phyloP scores from a whole-genome alignment of 2,888 invertebrate species.

The Torymus texanus region DNA sequence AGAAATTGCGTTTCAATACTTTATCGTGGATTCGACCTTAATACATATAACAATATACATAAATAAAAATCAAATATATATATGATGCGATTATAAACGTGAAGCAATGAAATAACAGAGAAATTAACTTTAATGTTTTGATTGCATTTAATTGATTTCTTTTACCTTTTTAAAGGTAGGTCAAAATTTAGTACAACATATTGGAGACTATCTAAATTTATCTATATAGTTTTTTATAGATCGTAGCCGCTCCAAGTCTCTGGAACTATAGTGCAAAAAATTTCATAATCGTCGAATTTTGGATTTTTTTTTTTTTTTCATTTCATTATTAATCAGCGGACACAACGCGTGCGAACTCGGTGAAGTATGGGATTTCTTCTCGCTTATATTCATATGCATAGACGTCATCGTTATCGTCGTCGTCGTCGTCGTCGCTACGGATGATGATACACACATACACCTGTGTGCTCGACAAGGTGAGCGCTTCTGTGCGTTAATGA shows the following conservation, averaged over 20 bases:
- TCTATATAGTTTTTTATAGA: slow-evolving; percentile 43
- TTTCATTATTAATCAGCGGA: slow-evolving; percentile 3
- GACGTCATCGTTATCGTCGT: slow-evolving; percentile 21
- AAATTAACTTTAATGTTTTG: slow-evolving; percentile 20
- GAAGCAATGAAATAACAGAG: slow-evolving; percentile 20
- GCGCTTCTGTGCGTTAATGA: slow-evolving; percentile 62
- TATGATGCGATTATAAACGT: background rate
- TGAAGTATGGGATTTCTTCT: slow-evolving; percentile 36
- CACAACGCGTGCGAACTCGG: slow-evolving; percentile 32
- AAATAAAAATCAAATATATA: background rate
- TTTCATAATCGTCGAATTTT: slow-evolving; percentile 41
- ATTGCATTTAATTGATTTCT: slow-evolving; percentile 52
- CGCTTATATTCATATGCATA: background rate
- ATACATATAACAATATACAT: too few species aligned
- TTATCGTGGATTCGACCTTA: too few species aligned
- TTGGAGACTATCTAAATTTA: slow-evolving; percentile 55
- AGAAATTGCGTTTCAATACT: too few species aligned
- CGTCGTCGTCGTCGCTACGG: slow-evolving; percentile 60
- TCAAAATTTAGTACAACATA: slow-evolving; percentile 56
- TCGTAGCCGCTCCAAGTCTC: slow-evolving; percentile 44
- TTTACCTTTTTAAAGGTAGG: slow-evolving; percentile 43
- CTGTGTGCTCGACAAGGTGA: slow-evolving; percentile 67
- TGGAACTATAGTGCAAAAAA: slow-evolving; percentile 51
- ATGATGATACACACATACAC: slow-evolving; percentile 25
- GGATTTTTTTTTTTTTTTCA: slow-evolving; percentile 8